Evolutionary conservation across 35 echinoderm and acorn worm species (phyloP).

Genomic region (Holothuria glaberrima): DNA sequence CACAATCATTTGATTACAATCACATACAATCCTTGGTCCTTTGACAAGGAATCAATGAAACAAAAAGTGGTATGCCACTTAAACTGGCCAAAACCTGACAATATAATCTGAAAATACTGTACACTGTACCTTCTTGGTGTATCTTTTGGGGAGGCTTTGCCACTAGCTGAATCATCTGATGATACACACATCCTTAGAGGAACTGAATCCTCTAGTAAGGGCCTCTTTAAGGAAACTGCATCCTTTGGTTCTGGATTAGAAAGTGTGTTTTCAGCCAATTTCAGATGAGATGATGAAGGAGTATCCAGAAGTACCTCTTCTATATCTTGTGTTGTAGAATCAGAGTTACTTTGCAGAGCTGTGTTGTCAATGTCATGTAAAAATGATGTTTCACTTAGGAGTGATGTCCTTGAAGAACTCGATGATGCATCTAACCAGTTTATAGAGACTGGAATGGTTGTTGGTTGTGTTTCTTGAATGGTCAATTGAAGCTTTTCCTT

Average conservation of each 20-base stretch:
- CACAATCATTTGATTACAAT: not conserved
- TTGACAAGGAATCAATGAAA: not conserved
- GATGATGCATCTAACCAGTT: not conserved
- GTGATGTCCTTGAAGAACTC: not conserved
- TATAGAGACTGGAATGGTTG: not conserved
- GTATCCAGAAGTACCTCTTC: not conserved
- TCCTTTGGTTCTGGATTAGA: not conserved
- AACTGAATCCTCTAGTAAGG: not conserved
- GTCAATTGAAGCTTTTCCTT: conserved; percentile 15
- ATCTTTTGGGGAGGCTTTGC: not conserved
- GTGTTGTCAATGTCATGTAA: conserved; percentile 8
- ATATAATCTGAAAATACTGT: not conserved
- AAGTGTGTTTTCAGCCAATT: not conserved
- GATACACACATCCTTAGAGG: not conserved
- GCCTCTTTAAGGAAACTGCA: not conserved
- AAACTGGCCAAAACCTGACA: not conserved
- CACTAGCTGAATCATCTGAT: conserved; percentile 7
- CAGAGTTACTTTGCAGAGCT: not conserved
- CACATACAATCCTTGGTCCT: not conserved
- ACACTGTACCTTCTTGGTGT: not conserved
- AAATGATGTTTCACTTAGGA: not conserved
- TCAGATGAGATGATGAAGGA: not conserved
- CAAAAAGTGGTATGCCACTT: not conserved
- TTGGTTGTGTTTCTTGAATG: not conserved
- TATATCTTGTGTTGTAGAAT: not conserved